Evolutionary conservation across 2,888 invertebrate genomes (phyloP).

Genomic region (Conus canariensis): DNA sequence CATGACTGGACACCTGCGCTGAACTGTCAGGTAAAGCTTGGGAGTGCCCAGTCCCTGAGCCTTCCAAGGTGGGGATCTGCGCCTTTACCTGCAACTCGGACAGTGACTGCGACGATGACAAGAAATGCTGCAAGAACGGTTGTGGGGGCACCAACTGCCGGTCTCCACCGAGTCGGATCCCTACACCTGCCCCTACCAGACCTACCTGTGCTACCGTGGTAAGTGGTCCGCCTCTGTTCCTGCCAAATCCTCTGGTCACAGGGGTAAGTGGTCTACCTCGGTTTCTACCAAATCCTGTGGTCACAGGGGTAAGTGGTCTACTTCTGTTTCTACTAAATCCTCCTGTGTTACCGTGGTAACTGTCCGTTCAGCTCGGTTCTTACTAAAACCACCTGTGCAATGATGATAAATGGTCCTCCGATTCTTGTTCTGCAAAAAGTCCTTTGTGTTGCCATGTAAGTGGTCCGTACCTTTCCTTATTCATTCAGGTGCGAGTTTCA

Average conservation of each 20-base stretch:
- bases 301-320: too few species aligned
- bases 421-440: too few species aligned
- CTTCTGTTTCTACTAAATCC: background rate
- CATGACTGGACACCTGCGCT: too few species aligned
- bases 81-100: background rate
- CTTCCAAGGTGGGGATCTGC: conserved; percentile 12
- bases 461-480: too few species aligned
- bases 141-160: conserved; percentile 18
- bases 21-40: background rate
- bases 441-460: too few species aligned
- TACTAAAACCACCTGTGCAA: too few species aligned
- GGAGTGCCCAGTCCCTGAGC: background rate
- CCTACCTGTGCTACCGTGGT: background rate
- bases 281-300: too few species aligned
- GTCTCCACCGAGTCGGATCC: background rate
- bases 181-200: background rate
- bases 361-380: too few species aligned
- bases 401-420: too few species aligned
- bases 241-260: background rate
- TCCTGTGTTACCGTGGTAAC: background rate
- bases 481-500: too few species aligned
- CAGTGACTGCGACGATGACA: background rate
- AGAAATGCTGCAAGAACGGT: conserved; percentile 28
- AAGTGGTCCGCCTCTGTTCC: background rate
- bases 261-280: too few species aligned